Evolutionary conservation across 2,797 vertebrate genomes (phyloP).

Genomic region (Hapalemur alaotrensis): DNA sequence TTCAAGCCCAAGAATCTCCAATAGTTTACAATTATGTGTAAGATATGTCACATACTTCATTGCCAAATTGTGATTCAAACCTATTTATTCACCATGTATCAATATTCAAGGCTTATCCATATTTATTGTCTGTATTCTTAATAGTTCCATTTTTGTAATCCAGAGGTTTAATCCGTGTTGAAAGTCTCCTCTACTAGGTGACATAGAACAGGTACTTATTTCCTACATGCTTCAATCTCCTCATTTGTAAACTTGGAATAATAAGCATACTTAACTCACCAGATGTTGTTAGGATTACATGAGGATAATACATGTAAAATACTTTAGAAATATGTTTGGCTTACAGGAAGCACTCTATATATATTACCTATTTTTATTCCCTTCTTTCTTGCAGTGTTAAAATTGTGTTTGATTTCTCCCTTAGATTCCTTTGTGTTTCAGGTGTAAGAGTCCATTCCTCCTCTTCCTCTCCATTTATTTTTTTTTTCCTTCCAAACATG

Average conservation of each 20-base stretch:
- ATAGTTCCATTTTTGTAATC: background rate
- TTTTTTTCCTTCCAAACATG: no score
- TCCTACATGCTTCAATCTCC: background rate
- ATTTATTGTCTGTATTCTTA: background rate
- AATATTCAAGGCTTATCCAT: background rate
- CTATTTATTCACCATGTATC: background rate
- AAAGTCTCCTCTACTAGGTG: background rate
- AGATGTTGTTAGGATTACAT: background rate
- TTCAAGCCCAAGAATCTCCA: background rate
- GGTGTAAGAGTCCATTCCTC: background rate
- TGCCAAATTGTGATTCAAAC: background rate
- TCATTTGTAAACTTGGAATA: background rate
- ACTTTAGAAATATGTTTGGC: background rate
- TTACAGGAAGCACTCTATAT: background rate
- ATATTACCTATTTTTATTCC: background rate
- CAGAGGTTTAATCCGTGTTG: background rate
- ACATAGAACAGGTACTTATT: background rate
- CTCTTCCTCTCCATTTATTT: background rate
- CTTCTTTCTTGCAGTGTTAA: background rate
- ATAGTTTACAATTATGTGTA: background rate
- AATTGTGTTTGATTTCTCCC: background rate
- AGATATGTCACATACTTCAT: background rate
- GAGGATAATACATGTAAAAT: background rate
- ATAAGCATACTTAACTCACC: background rate
- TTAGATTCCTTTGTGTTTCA: background rate